Base-by-base conservation (phyloP, 1,140 invertebrate species). In the Nasonia giraulti region DNA sequence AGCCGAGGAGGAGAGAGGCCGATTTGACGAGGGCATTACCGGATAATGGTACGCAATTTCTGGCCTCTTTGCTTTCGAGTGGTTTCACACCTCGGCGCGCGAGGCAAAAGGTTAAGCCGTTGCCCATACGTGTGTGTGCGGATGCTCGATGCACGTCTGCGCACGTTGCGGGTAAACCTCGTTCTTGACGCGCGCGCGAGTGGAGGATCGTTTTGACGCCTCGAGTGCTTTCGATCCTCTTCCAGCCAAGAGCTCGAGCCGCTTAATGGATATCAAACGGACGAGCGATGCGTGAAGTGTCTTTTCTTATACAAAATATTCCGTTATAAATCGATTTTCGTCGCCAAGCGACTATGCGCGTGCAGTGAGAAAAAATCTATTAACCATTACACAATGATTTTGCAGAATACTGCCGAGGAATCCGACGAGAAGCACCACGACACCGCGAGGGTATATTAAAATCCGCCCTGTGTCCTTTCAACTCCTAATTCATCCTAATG, bases 31-130 rank as follows among this genome's bases (percentile, higher is more conserved):
- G 87, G 87, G 88, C 86, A 91, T 91, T 90, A 91, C 91, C 77
- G 89, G 92, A 93, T 92, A 93, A 93, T 93, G 91, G 90, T 87
- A 89, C 91, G 91, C 92, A 92, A 93, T 93, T 93, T 92, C 91
- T 91, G 89, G 88, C 87, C 91, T 93, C 91, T 92, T 92, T 92
- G 91, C 92, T 92, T 90, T 92, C 89, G 90, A 93, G 92, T 89
- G 92, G 92, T 93, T 92, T 93, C 91, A 92, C 92, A 92, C 91
- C 90, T 92, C 90, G 82, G 84, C 89, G 87, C 87, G 87, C 89
- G 89, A 91, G 91, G 90, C 91, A 91, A 92, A 92, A 91, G 92
- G 92, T 93, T 93, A 93, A 91, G 33, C 62, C 76, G 66, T 14
- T 73, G 69, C 27, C 11, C 1, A 3, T 14, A 20, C 74, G 33